phyloP scores from a whole-genome alignment of 2,113 vertebrate genomes.

The Crypturellus undulatus region DNA sequence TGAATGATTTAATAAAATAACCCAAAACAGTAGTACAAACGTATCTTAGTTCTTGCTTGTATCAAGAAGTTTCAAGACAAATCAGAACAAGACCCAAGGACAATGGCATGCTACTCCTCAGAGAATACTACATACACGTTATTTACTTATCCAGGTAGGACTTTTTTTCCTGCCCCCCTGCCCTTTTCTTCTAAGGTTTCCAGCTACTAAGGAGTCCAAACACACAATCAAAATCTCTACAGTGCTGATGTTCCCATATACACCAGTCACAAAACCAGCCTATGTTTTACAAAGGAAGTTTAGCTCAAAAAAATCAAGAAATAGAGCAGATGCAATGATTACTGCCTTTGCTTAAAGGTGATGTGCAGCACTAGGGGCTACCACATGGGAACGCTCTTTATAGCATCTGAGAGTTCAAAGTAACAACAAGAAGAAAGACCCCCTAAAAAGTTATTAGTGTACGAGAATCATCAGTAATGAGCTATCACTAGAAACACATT shows the following conservation, averaged over 20 bases:
- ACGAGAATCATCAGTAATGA: conserved; percentile 3
- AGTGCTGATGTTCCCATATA: background rate
- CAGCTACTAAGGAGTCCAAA: background rate
- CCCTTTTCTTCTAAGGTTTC: background rate
- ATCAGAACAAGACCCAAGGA: background rate
- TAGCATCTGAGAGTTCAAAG: background rate
- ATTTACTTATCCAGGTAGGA: background rate
- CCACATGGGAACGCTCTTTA: background rate
- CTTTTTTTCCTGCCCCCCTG: background rate
- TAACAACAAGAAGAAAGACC: background rate
- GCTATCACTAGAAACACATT: background rate
- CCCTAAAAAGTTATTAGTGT: background rate
- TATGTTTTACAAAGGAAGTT: background rate
- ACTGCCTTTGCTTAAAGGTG: background rate
- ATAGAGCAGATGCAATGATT: background rate
- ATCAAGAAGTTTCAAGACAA: background rate
- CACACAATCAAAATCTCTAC: background rate
- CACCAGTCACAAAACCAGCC: background rate
- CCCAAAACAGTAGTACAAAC: background rate
- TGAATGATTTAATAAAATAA: background rate
- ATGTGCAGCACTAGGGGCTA: background rate
- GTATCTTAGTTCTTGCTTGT: background rate
- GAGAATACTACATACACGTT: background rate
- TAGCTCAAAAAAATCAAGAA: background rate
- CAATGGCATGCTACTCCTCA: background rate